phyloP scores from a whole-genome alignment of 2,113 vertebrate species.

The Orcinus orca region DNA sequence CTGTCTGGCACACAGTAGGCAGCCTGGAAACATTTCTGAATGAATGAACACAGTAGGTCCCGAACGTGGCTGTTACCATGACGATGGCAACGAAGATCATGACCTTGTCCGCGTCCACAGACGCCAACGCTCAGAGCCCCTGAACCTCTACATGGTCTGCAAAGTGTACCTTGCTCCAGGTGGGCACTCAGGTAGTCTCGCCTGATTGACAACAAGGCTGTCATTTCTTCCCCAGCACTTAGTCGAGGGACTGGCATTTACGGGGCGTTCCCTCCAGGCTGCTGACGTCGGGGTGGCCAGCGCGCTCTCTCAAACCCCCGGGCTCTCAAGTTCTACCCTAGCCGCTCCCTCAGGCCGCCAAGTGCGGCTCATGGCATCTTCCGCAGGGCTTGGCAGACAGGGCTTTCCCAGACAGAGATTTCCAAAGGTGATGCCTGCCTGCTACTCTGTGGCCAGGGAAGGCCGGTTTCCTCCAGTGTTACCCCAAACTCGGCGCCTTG shows the following conservation, averaged over 20 bases:
- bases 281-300: not conserved
- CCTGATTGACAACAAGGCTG: not conserved
- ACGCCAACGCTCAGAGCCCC: not conserved
- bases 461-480: not conserved
- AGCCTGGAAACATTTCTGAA: not conserved
- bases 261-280: not conserved
- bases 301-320: rapidly evolving
- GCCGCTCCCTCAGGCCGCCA: not conserved
- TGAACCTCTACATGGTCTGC: not conserved
- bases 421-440: not conserved
- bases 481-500: not conserved
- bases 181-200: not conserved
- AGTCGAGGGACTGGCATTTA: not conserved
- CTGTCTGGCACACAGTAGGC: rapidly evolving
- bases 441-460: not conserved
- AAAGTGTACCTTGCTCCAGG: not conserved
- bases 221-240: not conserved
- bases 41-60: not conserved
- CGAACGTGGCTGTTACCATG: not conserved
- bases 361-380: not conserved
- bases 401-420: not conserved
- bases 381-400: not conserved
- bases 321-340: not conserved
- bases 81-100: rapidly evolving
- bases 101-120: not conserved